Base-by-base conservation (phyloP, 2,888 invertebrate species). In the Spilarctia lutea region DNA sequence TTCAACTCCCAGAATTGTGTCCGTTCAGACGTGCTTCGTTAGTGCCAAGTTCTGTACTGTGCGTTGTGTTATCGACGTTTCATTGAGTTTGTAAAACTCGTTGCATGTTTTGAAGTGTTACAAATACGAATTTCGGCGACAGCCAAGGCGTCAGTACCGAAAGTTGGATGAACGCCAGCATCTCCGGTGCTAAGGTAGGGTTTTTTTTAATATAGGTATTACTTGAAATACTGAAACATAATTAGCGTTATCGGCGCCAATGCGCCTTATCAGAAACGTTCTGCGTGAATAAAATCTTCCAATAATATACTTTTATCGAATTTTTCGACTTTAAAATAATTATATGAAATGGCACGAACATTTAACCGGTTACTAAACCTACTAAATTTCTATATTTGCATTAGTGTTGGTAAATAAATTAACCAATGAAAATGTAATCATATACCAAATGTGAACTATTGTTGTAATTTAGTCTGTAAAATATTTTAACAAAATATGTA, bases 91-190 rank as follows among this genome's bases (percentile, higher is more conserved):
- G 78, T 83, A 74, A 87, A 88, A 91, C 90, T 89, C 85, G 80
- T 79, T 88, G 86, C 86, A 88, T 90, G 90, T 88, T 90, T 86
- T 90, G 86, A 91, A 89, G 89, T 90, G 88, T 89, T 68, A 88
- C 86, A 82, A 85, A 86, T 83, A 86, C 87, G 86, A 91, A 88
- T 89, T 93, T 94, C 93, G 94, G 94, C 93, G 93, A 93, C 91
- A 92, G 93, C 93, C 94, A 90, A 90, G 88, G 91, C 92, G 93
- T 91, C 90, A 89, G 86, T 89, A 89, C 91, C 90, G 88, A 89
- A 89, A 92, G 90, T 96, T 95, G 96, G 95, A 95, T 95, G 95
- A 94, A 94, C 93, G 94, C 96, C 95, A 96, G 94, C 88, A 92
- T 89, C 90, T 91, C 93, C 89, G 90, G 91, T 91, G 88, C 93